A percentile compares a stretch with the other conserved stretches of the same genome.
These are phyloP conservation scores for Hyperoplus lanceolatus DNA, from an alignment of 2,797 vertebrate genomes.

Conservation along the genomic window DNA sequence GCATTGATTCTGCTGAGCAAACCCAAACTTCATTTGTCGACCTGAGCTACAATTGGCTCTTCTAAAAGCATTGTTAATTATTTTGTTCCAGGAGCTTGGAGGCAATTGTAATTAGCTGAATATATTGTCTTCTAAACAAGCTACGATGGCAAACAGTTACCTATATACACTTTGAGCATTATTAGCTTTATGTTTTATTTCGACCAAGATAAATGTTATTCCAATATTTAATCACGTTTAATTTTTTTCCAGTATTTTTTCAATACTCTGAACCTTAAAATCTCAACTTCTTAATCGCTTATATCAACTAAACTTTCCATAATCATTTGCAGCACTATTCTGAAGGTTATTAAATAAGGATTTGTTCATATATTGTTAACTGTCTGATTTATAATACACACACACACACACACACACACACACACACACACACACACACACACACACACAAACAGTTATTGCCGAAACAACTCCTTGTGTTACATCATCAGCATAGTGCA, in stretches of 20 bases:
- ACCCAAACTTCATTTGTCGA: slow-evolving; percentile 22
- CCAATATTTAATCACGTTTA: slow-evolving; percentile 4
- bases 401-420: no score
- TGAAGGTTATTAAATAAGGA: no score
- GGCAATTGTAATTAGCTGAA: slow-evolving; percentile 16
- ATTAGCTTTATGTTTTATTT: slow-evolving; percentile 6
- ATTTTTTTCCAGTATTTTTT: slow-evolving; percentile 1
- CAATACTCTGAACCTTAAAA: no score
- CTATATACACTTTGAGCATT: background rate
- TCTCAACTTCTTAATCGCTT: no score
- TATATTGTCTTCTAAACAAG: slow-evolving; percentile 7
- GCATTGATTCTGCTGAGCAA: slow-evolving; percentile 46
- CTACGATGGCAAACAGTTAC: background rate
- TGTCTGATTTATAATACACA: no score
- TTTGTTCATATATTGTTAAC: no score
- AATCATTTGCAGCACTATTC: no score
- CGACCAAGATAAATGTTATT: slow-evolving; percentile 1
- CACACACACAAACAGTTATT: slow-evolving; percentile 62
- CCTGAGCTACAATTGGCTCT: slow-evolving; percentile 1
- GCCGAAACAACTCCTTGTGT: slow-evolving; percentile 68
- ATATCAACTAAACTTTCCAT: no score
- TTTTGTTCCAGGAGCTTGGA: background rate
- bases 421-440: slow-evolving; percentile 38
- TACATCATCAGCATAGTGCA: slow-evolving; percentile 76
- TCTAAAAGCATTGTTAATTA: slow-evolving; percentile 7